Conservation (phyloP, 1,140 invertebrate genomes). For the Atta colombica region DNA sequence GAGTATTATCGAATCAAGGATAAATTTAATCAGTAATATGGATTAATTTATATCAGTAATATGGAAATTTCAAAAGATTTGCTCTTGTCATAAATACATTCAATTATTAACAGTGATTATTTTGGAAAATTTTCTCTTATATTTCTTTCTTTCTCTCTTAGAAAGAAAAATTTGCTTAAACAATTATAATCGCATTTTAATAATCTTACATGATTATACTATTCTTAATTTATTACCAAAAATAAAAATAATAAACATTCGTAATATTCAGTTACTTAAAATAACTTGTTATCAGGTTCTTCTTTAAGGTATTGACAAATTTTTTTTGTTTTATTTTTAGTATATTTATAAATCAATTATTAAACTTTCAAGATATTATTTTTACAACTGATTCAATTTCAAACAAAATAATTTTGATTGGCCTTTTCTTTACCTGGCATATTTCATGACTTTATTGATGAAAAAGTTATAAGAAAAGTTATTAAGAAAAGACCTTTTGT, state of each 20-base stretch:
- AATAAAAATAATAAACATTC: background rate
- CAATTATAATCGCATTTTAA: background rate
- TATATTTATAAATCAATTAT: background rate
- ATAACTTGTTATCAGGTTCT: background rate
- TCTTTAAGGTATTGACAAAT: background rate
- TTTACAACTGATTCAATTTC: background rate
- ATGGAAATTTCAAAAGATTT: background rate
- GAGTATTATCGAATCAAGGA: background rate
- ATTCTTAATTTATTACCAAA: background rate
- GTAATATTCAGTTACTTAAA: background rate
- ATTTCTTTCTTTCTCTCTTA: background rate
- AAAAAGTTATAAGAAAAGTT: background rate
- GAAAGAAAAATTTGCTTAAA: background rate
- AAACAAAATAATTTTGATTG: background rate
- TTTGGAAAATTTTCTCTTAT: background rate
- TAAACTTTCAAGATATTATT: background rate
- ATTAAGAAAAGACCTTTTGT: background rate
- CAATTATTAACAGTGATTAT: conserved; percentile 3
- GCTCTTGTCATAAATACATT: background rate
- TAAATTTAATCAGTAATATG: background rate
- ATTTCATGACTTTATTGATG: background rate
- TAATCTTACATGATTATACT: background rate
- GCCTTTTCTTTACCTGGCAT: background rate
- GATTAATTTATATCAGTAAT: background rate
- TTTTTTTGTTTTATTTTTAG: background rate